Evolutionary conservation across 2,797 vertebrate species (phyloP).

Genomic region (Oreochromis mossambicus): DNA sequence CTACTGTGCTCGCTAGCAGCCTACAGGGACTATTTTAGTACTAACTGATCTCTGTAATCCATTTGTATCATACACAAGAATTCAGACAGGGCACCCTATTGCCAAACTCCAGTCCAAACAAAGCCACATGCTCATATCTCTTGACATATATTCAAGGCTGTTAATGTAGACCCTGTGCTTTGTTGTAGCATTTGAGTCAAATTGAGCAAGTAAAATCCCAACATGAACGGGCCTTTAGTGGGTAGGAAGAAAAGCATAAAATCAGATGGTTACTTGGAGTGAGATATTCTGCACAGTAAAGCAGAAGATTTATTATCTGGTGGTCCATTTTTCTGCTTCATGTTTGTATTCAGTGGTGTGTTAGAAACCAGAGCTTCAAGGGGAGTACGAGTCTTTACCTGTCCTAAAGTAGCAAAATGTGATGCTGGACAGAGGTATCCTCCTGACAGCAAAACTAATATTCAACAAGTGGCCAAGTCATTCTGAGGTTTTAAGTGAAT

Average conservation of each 20-base stretch:
- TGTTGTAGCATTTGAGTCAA: slow-evolving; percentile 17
- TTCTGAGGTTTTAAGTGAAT: slow-evolving; percentile 12
- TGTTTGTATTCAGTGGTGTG: slow-evolving; percentile 1
- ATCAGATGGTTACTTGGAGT: slow-evolving; percentile 17
- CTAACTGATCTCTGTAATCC: neutral
- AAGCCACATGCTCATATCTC: slow-evolving; percentile 8
- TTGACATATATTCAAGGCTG: neutral
- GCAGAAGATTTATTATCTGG: slow-evolving; percentile 32
- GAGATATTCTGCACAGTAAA: slow-evolving; percentile 12
- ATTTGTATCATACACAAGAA: neutral
- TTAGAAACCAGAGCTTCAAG: slow-evolving; percentile 30
- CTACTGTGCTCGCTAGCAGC: neutral
- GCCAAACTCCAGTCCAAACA: slow-evolving; percentile 10
- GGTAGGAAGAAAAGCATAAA: slow-evolving; percentile 16
- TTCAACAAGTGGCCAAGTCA: slow-evolving; percentile 20
- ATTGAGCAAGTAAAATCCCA: slow-evolving; percentile 34
- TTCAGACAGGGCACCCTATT: neutral
- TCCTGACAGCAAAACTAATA: slow-evolving; percentile 24
- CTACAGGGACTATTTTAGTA: neutral
- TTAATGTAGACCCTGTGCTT: slow-evolving; percentile 11
- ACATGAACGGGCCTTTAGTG: slow-evolving; percentile 12
- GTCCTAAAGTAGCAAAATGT: slow-evolving; percentile 26
- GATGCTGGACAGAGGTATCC: slow-evolving; percentile 20
- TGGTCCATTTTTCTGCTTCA: neutral
- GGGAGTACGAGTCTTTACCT: slow-evolving; percentile 26